Percentiles rank a stretch among this genome's conserved stretches.
Conservation (phyloP, 1,140 invertebrate species). For the Bombus polaris region DNA sequence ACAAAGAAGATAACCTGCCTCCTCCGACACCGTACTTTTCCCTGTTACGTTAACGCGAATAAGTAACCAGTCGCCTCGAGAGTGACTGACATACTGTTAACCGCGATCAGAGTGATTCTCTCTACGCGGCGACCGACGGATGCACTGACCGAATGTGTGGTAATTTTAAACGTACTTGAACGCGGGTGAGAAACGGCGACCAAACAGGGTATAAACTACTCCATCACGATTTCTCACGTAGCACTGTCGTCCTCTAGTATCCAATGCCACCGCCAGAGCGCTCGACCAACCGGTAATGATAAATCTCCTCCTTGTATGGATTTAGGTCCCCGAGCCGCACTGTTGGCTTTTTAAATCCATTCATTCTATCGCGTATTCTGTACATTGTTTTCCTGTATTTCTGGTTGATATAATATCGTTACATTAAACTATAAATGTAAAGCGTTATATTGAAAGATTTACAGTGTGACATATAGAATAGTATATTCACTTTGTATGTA, state of each 20-base stretch:
- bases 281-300: conserved; percentile 56
- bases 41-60: conserved; percentile 17
- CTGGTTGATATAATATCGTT: too few species aligned
- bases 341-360: conserved; percentile 12
- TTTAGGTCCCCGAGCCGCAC: conserved; percentile 14
- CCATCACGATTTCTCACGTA: conserved; percentile 58
- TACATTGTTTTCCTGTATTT: not conserved
- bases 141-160: not conserved
- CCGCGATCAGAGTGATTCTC: not conserved
- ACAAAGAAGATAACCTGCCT: conserved; percentile 45
- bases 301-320: conserved; percentile 52
- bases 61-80: not conserved
- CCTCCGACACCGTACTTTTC: conserved; percentile 9
- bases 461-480: not conserved
- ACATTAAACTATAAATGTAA: not conserved
- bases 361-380: not conserved
- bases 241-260: conserved; percentile 60
- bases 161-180: conserved; percentile 9
- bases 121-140: not conserved
- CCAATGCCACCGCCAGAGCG: conserved; percentile 63
- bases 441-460: not conserved
- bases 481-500: not conserved
- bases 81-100: conserved; percentile 7
- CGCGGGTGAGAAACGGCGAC: conserved; percentile 19
- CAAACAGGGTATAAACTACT: conserved; percentile 49